phyloP scores from a whole-genome alignment of 2,113 vertebrate genomes.

The Sinocyclocheilus anophthalmus region DNA sequence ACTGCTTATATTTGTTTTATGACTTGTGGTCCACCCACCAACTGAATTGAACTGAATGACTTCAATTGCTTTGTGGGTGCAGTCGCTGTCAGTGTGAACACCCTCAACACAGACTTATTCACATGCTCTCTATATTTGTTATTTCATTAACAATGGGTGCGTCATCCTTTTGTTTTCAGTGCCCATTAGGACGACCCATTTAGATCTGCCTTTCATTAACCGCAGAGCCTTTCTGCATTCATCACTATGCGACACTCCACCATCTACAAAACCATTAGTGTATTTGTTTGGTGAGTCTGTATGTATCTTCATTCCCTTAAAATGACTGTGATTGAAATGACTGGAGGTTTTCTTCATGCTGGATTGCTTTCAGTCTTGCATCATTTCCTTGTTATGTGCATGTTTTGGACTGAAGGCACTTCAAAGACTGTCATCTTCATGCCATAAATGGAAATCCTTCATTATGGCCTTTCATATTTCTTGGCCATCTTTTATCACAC shows the following conservation, averaged over 20 bases:
- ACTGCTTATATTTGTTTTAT: background rate
- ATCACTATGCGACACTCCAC: background rate
- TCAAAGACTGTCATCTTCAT: conserved; percentile 28
- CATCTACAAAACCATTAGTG: conserved; percentile 11
- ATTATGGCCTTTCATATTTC: conserved; percentile 30
- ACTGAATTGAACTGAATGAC: background rate
- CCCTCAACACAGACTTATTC: background rate
- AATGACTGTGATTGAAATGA: conserved; percentile 10
- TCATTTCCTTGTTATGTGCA: background rate
- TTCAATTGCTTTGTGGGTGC: background rate
- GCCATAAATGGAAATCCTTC: conserved; percentile 28
- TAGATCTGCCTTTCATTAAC: conserved; percentile 1
- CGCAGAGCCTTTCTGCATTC: background rate
- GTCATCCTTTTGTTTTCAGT: background rate
- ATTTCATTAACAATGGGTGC: conserved; percentile 3
- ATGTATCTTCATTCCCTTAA: background rate
- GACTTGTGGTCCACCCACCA: background rate
- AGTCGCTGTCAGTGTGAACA: background rate
- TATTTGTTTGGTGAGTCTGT: background rate
- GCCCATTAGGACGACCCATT: background rate
- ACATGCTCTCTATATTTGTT: background rate
- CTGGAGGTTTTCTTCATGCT: conserved; percentile 9
- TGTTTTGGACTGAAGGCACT: conserved; percentile 32
- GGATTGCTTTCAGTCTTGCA: conserved; percentile 28
- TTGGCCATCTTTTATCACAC: background rate